Evolutionary conservation across 35 echinoderm and acorn worm genomes (phyloP).

Genomic region (Hemicentrotus pulcherrimus): DNA sequence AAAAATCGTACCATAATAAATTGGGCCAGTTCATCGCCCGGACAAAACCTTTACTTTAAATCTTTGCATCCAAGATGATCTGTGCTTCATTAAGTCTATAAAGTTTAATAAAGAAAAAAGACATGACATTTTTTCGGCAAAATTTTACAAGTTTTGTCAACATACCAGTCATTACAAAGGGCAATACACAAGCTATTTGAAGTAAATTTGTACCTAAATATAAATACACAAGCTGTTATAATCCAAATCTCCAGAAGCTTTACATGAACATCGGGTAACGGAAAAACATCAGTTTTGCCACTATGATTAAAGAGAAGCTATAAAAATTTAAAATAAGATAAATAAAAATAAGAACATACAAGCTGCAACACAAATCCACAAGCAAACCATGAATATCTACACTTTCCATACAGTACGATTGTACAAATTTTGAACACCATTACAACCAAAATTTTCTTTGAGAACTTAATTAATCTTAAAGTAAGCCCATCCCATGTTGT

Average conservation of each 20-base stretch:
- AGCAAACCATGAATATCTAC: background rate
- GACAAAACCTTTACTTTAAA: too few species aligned
- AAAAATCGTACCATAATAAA: too few species aligned
- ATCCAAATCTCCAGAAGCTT: background rate
- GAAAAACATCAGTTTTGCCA: too few species aligned
- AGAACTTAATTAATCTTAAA: background rate
- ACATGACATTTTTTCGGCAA: too few species aligned
- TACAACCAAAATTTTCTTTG: background rate
- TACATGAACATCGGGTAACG: background rate
- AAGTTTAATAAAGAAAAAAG: too few species aligned
- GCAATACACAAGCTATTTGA: too few species aligned
- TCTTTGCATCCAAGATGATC: too few species aligned
- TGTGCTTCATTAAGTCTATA: too few species aligned
- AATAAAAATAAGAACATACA: background rate
- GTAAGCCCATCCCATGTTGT: slow-evolving; percentile 27
- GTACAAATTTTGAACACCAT: background rate
- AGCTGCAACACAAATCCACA: background rate
- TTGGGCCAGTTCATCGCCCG: too few species aligned
- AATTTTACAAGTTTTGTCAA: too few species aligned
- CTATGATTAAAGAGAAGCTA: background rate
- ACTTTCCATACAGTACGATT: background rate
- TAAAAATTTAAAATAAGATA: background rate
- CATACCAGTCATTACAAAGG: too few species aligned
- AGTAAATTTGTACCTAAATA: background rate
- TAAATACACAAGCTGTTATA: background rate